phyloP scores from a whole-genome alignment of 2,888 invertebrate species.

The Anorthoa munda region DNA sequence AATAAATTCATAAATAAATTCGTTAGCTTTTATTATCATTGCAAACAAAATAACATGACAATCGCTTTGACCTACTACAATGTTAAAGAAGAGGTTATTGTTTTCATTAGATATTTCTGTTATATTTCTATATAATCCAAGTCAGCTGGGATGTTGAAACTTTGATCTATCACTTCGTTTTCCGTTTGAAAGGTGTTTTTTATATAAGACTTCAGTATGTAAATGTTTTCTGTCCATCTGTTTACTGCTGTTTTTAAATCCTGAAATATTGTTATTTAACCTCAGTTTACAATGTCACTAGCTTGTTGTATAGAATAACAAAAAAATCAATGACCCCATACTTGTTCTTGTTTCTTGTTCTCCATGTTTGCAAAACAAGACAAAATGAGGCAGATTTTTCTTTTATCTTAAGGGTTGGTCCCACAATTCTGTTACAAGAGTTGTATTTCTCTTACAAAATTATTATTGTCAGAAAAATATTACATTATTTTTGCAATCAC shows the following conservation, averaged over 20 bases:
- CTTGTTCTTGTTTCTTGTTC: no score
- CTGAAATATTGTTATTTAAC: slow-evolving; percentile 79
- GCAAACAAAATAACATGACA: neutral
- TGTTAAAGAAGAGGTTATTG: slow-evolving; percentile 26
- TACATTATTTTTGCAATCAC: no score
- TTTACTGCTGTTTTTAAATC: slow-evolving; percentile 94
- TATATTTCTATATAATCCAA: slow-evolving; percentile 93
- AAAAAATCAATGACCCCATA: no score
- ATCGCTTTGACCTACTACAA: neutral
- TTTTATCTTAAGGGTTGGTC: no score
- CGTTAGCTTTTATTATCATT: neutral
- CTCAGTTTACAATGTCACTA: neutral
- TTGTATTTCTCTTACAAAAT: no score
- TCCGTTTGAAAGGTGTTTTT: slow-evolving; percentile 96
- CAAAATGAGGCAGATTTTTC: no score
- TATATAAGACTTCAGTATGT: slow-evolving; percentile 95
- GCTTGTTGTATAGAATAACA: no score
- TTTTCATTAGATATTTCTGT: neutral
- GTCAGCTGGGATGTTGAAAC: slow-evolving; percentile 96
- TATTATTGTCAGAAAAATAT: no score
- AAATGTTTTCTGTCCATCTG: slow-evolving; percentile 98
- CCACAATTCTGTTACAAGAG: no score
- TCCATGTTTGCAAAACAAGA: no score
- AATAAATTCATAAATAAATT: neutral
- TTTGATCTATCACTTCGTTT: slow-evolving; percentile 94